Percentiles rank a stretch among this genome's conserved stretches.
phyloP scores from a whole-genome alignment of 2,888 invertebrate species.

The Lottia scabra region DNA sequence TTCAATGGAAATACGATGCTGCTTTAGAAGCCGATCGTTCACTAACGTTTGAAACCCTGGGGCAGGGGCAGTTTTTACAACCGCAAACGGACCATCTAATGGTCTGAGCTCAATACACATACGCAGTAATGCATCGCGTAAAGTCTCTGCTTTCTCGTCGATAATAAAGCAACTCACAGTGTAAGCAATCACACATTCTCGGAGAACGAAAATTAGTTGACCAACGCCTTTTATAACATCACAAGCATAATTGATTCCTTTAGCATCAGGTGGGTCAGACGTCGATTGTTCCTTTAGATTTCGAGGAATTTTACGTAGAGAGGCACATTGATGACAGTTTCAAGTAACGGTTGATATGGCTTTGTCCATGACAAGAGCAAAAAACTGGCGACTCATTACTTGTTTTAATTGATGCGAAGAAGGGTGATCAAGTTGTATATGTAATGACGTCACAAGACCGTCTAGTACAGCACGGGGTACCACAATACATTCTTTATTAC shows the following conservation, averaged over 20 bases:
- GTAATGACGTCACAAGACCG: slow-evolving; percentile 21
- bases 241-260: slow-evolving; percentile 17
- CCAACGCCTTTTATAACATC: slow-evolving; percentile 33
- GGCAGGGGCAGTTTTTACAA: slow-evolving; percentile 38
- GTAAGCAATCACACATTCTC: slow-evolving; percentile 33
- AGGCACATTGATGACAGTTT: slow-evolving; percentile 19
- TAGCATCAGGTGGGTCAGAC: not conserved
- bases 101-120: slow-evolving; percentile 31
- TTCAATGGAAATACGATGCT: slow-evolving; percentile 30
- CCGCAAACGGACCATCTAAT: slow-evolving; percentile 23
- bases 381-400: slow-evolving; percentile 18
- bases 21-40: slow-evolving; percentile 11
- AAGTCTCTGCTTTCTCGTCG: slow-evolving; percentile 25
- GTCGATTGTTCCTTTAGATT: slow-evolving; percentile 5
- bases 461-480: slow-evolving; percentile 21
- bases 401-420: slow-evolving; percentile 19
- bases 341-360: not conserved
- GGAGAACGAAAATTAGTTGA: slow-evolving; percentile 30
- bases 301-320: slow-evolving; percentile 7
- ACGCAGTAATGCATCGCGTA: slow-evolving; percentile 25
- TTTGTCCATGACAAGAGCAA: slow-evolving; percentile 17
- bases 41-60: slow-evolving; percentile 16
- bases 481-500: slow-evolving; percentile 17
- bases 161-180: slow-evolving; percentile 24
- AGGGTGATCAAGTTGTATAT: slow-evolving; percentile 27